Base-by-base conservation (phyloP, 2,888 invertebrate genomes). In the Metopia argyrocephala region DNA sequence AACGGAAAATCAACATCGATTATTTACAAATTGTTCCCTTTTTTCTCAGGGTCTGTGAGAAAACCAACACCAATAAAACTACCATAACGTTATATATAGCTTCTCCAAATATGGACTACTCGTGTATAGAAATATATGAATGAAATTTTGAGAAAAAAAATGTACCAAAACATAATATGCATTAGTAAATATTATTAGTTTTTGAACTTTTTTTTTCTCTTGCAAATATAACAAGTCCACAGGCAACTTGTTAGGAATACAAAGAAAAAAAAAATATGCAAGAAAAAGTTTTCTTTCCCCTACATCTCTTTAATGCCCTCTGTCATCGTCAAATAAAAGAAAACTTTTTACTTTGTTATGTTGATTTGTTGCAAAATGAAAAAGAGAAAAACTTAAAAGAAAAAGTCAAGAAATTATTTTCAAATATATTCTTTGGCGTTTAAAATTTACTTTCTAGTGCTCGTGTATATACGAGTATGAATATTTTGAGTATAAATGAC, bases 261-360 rank as follows among this genome's bases (percentile, higher is more conserved):
- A 21, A 27, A 54, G 20, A 12, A 18, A 21, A 64, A 64, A 50
- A 69, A 64, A 57, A 27, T 65, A 48, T 65, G 66, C 3, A 27
- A 66, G 65, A 28, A 54, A 71, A 78, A 73, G 23, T 50, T 66
- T 73, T 56, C 5, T 62, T 48, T 48, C 25, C 56, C 56, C 38
- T 9, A 1, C 31, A 0, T 31, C 3, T 9, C 12, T 3, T 27
- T 62, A n/a, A 31, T 0, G 38, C 38, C 38, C 38, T 38, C 38
- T 38, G 9, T 38, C 12, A 0, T 15, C 3, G 12, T 12, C 38
- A 48, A 48, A 4, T 15, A 20, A 48, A 18, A 1, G 18, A 70
- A 75, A 81, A 81, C 78, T 81, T 81, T 79, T 62, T 21, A 74
- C 76, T 74, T 81, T 78, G 78, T 81, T 81, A 81, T 81, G 74